Percentiles rank a stretch among this genome's conserved stretches.
Evolutionary conservation across 2,113 vertebrate species (phyloP).

Genomic region (Alces alces): DNA sequence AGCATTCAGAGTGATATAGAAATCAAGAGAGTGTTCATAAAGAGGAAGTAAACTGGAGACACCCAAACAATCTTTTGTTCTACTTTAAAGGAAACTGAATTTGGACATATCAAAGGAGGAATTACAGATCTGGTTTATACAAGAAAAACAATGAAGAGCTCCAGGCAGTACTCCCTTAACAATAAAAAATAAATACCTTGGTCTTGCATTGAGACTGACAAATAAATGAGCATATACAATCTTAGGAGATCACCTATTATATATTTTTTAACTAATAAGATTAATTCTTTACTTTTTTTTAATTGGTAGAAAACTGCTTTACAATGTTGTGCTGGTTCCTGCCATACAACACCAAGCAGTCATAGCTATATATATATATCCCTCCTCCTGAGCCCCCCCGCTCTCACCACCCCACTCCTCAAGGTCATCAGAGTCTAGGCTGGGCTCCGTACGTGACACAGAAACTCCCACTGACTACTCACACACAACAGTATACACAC

Average conservation of each 20-base stretch:
- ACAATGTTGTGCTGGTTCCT: background rate
- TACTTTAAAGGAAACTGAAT: slow-evolving; percentile 33
- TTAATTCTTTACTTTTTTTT: background rate
- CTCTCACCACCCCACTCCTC: background rate
- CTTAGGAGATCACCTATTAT: background rate
- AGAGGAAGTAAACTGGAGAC: background rate
- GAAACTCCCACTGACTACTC: background rate
- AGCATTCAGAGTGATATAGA: background rate
- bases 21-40: background rate
- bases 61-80: background rate
- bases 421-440: background rate
- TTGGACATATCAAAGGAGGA: background rate
- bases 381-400: background rate
- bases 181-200: background rate
- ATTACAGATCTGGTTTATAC: background rate
- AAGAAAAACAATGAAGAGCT: background rate
- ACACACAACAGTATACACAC: too few species aligned
- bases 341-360: background rate
- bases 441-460: background rate
- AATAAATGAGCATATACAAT: background rate
- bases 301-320: background rate
- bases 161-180: background rate
- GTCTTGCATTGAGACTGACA: background rate
- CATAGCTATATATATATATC: background rate
- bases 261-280: background rate